Evolutionary conservation across 92 coral and sea anemone species (phyloP).

Genomic region (Muricea muricata): DNA sequence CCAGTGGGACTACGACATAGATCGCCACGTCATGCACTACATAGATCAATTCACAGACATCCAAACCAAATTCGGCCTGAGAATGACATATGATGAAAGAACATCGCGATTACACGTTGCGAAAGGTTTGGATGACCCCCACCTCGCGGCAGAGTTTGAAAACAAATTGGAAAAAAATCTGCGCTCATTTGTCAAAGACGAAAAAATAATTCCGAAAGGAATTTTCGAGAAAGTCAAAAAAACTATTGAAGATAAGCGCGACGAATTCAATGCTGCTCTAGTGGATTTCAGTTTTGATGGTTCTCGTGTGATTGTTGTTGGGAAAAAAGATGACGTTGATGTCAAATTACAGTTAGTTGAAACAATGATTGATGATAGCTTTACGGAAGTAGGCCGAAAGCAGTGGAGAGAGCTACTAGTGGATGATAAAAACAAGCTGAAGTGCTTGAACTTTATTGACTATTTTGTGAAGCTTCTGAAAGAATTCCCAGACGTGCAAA

Average conservation of each 20-base stretch:
- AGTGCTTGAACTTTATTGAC: no score
- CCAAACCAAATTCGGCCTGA: neutral
- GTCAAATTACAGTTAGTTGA: no score
- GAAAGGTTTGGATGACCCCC: slow-evolving; percentile 6
- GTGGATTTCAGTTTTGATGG: no score
- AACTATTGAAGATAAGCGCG: neutral
- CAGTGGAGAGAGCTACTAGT: no score
- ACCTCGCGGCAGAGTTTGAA: neutral
- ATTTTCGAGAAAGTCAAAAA: neutral
- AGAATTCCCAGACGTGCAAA: no score
- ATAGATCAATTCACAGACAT: neutral
- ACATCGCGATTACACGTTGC: neutral
- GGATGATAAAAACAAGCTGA: no score
- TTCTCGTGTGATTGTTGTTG: no score
- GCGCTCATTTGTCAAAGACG: slow-evolving; percentile 13
- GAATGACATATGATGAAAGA: neutral
- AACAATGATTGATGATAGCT: no score
- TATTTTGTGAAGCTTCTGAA: no score
- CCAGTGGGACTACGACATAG: neutral
- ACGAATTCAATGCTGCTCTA: no score
- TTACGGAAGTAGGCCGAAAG: no score
- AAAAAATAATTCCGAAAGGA: neutral
- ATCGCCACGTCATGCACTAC: neutral
- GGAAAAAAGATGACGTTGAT: no score
- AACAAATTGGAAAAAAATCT: slow-evolving; percentile 2